Evolutionary conservation across 1,140 invertebrate species (phyloP).

Genomic region (Trachelipus rathkii): DNA sequence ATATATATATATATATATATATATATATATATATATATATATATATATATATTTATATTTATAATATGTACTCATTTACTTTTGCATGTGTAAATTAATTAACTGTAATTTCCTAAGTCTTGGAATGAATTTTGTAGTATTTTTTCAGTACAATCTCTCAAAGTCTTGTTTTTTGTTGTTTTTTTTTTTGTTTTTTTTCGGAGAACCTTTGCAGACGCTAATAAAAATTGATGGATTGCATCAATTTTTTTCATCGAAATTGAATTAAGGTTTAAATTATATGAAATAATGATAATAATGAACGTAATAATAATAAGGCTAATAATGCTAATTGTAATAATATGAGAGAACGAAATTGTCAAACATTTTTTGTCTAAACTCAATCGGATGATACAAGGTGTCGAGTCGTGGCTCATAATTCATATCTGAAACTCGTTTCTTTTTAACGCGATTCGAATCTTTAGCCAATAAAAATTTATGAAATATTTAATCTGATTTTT

Average conservation of each 20-base stretch:
- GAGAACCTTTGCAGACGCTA: no score
- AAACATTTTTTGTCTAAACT: not conserved
- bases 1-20: no score
- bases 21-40: no score
- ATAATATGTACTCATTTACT: no score
- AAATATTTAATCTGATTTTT: not conserved
- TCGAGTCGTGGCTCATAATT: not conserved
- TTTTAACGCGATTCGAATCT: slow-evolving; percentile 6
- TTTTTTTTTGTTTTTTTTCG: no score
- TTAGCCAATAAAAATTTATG: not conserved
- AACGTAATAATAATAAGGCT: not conserved
- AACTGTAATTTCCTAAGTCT: no score
- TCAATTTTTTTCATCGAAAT: not conserved
- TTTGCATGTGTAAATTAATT: no score
- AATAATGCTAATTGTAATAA: not conserved
- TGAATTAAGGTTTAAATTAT: slow-evolving; percentile 1
- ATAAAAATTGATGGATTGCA: no score
- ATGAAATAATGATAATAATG: not conserved
- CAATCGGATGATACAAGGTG: not conserved
- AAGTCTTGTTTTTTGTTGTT: no score
- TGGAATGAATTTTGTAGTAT: no score
- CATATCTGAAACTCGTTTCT: not conserved
- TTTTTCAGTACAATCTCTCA: no score
- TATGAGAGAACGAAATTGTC: not conserved
- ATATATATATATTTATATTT: no score